These are phyloP conservation scores for Drosophila orena DNA, from an alignment of 1,140 invertebrate genomes.

Conservation along the genomic window DNA sequence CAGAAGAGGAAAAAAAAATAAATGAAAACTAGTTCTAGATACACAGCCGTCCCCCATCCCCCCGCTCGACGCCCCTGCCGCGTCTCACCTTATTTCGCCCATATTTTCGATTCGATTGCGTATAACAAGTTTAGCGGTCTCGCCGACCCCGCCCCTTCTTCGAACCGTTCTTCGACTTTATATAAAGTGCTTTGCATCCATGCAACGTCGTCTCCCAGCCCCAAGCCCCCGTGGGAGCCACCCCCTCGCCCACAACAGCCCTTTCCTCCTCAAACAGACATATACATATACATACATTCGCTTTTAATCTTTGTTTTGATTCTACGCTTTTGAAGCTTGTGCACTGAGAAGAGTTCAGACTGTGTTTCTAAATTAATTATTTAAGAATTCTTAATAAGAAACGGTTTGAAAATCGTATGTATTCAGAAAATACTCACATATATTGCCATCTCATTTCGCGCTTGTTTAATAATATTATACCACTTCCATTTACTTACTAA, in stretches of 20 bases:
- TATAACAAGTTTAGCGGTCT: conserved; percentile 77
- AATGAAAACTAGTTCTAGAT: conserved; percentile 83
- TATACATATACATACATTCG: conserved; percentile 29
- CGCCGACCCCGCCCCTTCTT: conserved; percentile 6
- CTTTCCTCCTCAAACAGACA: conserved; percentile 31
- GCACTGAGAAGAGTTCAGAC: background rate
- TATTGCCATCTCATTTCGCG: background rate
- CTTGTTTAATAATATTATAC: background rate
- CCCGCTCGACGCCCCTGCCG: conserved; percentile 2
- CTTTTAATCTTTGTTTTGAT: conserved; percentile 72
- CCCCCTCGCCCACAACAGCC: conserved; percentile 41
- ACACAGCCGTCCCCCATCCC: conserved; percentile 50
- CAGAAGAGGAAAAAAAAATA: conserved; percentile 44
- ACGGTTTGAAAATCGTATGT: too few relatives aligned
- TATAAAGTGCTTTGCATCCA: conserved; percentile 79
- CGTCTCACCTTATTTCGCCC: conserved; percentile 67
- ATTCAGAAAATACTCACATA: background rate
- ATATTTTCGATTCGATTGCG: conserved; percentile 81
- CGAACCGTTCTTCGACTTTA: conserved; percentile 55
- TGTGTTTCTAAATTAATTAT: background rate
- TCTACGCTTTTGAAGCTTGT: conserved; percentile 29
- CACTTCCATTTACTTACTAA: too few relatives aligned
- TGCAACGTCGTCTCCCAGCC: conserved; percentile 40
- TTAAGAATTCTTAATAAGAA: background rate
- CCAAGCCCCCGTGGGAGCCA: conserved; percentile 1